Evolutionary conservation across 2,797 vertebrate genomes (phyloP), one percentile per base, ranked within the genome.

Genomic region (Phataginus tricuspis): DNA sequence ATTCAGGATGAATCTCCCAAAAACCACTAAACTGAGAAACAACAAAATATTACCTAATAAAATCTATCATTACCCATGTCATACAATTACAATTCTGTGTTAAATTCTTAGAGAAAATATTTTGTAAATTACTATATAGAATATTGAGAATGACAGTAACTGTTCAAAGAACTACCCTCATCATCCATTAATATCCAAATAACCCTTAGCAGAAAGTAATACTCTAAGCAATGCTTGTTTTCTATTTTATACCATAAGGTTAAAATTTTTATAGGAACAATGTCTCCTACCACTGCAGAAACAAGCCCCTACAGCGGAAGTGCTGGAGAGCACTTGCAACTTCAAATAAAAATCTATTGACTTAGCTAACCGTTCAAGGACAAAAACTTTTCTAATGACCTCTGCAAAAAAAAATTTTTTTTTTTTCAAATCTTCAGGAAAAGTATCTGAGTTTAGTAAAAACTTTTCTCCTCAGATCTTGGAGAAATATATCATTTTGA

Each of bases 381-480:
- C 96, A 97, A 97, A 97, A 97, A 68, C 45, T 96, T 98, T 97
- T 96, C 61, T 93, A 97, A 96, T 87, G 94, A 98, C 93, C 96
- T 96, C 82, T 97, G 61, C 23, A 80, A 85, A 92, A 69, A 74
- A 55, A 31, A 64, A n/a, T 27, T 11, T 25, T 59, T 59, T 23
- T 63, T 45, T 45, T 45, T 45, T 45, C 10, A 45, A 72, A 8
- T 86, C 71, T 89, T 97, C 89, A 96, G 25, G 23, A 96, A 96
- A 97, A 19, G 69, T 95, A 63, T 87, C 34, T 96, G 63, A 69
- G 23, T 95, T 4, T 72, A 91, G 42, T 71, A 97, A 94, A 95
- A 97, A 93, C 2, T 77, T 96, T 84, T 66, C 84, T 89, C 18
- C 21, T 98, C 42, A 82, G 37, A 90, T 59, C 79, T 94, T 86